Evolutionary conservation across 2,113 vertebrate genomes (phyloP).

Genomic region (Archocentrus centrarchus): DNA sequence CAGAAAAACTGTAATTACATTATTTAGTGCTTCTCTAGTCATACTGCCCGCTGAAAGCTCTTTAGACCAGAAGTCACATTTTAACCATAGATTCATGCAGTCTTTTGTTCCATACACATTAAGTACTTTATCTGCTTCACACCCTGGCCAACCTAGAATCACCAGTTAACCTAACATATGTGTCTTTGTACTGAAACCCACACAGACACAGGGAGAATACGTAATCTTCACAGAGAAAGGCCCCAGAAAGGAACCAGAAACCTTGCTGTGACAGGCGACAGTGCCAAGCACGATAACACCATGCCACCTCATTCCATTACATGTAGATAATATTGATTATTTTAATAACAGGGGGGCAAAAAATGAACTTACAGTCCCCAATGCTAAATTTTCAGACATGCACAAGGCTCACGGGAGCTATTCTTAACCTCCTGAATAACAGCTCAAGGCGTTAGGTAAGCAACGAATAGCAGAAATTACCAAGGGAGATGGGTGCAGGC

Average conservation of each 20-base stretch:
- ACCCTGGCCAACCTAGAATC: background rate
- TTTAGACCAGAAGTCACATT: too few species aligned
- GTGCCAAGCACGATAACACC: background rate
- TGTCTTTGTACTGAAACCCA: background rate
- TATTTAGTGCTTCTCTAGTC: too few species aligned
- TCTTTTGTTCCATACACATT: background rate
- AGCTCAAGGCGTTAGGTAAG: constrained; percentile 33
- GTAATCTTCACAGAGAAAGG: too few species aligned
- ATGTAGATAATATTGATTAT: background rate
- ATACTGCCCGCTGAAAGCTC: too few species aligned
- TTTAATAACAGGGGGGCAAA: background rate
- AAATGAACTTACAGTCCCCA: background rate
- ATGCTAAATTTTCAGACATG: constrained; percentile 24
- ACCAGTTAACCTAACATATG: background rate
- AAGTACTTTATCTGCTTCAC: background rate
- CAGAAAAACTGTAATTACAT: too few species aligned
- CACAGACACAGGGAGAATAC: background rate
- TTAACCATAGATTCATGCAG: too few species aligned
- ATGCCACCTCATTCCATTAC: background rate
- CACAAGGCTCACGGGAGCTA: constrained; percentile 19
- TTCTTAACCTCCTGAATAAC: constrained; percentile 15
- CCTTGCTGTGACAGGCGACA: background rate
- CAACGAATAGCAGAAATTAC: constrained; percentile 47
- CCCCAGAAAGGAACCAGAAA: too few species aligned
- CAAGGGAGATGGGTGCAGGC: constrained; percentile 1